Percentiles rank a stretch among this genome's conserved stretches.
phyloP scores from a whole-genome alignment of 2,113 vertebrate genomes.

The Monarcha castaneiventris region DNA sequence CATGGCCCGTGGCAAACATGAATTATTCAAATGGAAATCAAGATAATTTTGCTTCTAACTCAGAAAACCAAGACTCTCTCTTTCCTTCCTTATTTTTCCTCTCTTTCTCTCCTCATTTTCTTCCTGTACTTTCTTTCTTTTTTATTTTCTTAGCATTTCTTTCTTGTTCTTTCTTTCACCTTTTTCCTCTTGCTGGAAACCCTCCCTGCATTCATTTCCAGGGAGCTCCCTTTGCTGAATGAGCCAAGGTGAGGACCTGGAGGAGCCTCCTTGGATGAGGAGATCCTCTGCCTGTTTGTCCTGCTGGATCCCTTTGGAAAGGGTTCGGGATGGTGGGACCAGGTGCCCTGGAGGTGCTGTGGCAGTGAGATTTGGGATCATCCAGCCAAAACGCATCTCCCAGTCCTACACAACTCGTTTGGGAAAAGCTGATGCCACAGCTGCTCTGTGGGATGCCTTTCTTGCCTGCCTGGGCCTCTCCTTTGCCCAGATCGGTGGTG shows the following conservation, averaged over 20 bases:
- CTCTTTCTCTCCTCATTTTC: constrained; percentile 7
- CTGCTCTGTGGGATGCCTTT: background rate
- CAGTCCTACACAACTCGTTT: fast-evolving
- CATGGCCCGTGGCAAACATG: constrained; percentile 77
- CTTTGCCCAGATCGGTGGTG: background rate
- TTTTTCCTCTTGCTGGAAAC: background rate
- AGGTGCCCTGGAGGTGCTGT: background rate
- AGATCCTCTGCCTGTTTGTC: background rate
- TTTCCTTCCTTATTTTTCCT: constrained; percentile 48
- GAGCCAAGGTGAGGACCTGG: background rate
- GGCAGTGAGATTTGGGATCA: background rate
- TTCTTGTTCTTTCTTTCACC: background rate
- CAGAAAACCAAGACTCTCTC: constrained; percentile 66
- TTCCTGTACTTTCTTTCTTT: background rate
- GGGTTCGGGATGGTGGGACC: fast-evolving
- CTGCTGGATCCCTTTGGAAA: background rate
- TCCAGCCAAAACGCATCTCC: background rate
- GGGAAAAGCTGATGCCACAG: background rate
- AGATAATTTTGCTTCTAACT: constrained; percentile 76
- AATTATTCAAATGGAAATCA: constrained; percentile 77
- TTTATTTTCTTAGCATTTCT: background rate
- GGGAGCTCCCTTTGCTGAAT: background rate
- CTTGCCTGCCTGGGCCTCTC: background rate
- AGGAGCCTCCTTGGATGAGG: background rate
- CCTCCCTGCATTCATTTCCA: background rate